Base-by-base conservation (phyloP, 2,888 invertebrate genomes). In the Mystacides longicornis region DNA sequence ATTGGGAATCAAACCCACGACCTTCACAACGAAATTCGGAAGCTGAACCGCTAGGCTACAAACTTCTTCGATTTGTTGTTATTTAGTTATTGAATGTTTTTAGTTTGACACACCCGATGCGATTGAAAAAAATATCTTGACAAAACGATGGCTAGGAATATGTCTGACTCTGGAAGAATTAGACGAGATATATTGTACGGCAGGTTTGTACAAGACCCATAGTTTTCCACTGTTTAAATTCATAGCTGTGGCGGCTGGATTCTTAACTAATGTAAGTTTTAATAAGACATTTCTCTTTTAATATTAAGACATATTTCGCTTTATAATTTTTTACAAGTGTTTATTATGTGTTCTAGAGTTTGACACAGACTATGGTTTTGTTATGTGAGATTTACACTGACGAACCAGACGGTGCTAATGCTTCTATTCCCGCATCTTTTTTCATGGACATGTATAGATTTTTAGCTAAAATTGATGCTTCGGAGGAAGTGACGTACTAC, bases 341-440 rank as follows among this genome's bases (percentile, higher is more conserved):
- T 19, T 19, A 46, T 3, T 21, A 20, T 22, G 16, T 55, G 54
- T 66, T 69, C 1, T 70, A 89, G 84, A 84, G 81, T 64, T 73
- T 90, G 16, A 83, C 85, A 2, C 83, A 86, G 65, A 87, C 90
- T 0, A 88, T 92, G 88, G 82, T 83, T 46, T 75, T 87, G 60
- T 75, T 91, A 19, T 93, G 92, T 68, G 89, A 92, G 67, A 78
- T 89, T 0, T 72, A 91, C 51, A 89, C 90, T 0, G 84, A 86
- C 60, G 91, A 92, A 65, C 87, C 90, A 0, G 91, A 91, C 56
- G 92, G 92, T 1, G 90, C 89, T 0, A 84, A 87, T 0, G 84
- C 89, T 0, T 83, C 86, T 63, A 83, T 93, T 43, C 81, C 86
- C 0, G 69, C 82, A 2, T 71, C 79, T 22, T 75, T 81, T 23